phyloP scores from a whole-genome alignment of 2,113 vertebrate genomes.

The Prunella fulvescens region DNA sequence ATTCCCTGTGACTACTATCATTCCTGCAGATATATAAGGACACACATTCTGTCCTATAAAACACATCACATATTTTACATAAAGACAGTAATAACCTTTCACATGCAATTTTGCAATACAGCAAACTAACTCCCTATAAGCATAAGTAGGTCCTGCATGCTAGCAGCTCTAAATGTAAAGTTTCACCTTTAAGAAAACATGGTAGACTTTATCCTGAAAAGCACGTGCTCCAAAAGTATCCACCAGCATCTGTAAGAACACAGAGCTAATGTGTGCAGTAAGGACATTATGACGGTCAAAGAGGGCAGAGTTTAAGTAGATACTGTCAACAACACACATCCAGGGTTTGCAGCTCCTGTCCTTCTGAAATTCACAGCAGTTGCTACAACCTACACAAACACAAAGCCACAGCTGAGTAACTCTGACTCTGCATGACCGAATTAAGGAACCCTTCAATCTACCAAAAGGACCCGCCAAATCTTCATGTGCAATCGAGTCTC shows the following conservation, averaged over 20 bases:
- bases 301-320: not conserved
- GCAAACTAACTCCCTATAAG: not conserved
- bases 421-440: not conserved
- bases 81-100: not conserved
- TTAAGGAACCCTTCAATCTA: not conserved
- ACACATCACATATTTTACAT: not conserved
- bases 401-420: not conserved
- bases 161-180: not conserved
- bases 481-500: not conserved
- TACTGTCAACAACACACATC: not conserved
- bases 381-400: not conserved
- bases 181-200: not conserved
- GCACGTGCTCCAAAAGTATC: fast-evolving
- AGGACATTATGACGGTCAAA: not conserved
- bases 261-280: not conserved
- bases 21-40: not conserved
- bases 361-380: not conserved
- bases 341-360: not conserved
- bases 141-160: not conserved
- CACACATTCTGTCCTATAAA: not conserved
- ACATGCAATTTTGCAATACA: not conserved
- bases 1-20: not conserved
- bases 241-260: not conserved
- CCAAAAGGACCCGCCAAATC: not conserved
- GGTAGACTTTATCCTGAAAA: not conserved